These are phyloP conservation scores for Mesoclemmys tuberculata DNA, from an alignment of 2,113 vertebrate species.

Conservation along the genomic window DNA sequence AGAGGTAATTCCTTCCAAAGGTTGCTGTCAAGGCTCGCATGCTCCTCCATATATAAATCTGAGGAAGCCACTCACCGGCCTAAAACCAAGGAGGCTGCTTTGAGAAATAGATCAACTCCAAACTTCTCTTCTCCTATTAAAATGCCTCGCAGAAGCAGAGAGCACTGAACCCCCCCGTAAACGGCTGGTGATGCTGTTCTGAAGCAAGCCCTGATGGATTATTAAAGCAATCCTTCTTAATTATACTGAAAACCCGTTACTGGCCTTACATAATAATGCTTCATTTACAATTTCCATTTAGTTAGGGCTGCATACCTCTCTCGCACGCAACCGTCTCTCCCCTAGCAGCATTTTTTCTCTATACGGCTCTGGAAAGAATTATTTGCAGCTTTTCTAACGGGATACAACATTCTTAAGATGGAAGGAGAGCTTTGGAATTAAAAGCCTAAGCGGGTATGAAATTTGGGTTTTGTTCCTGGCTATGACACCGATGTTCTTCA, in stretches of 20 bases:
- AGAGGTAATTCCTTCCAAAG: conserved; percentile 62
- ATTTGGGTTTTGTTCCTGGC: not conserved
- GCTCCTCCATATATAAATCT: conserved; percentile 23
- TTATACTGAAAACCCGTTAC: conserved; percentile 68
- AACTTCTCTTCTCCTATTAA: conserved; percentile 39
- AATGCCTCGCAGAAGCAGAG: conserved; percentile 42
- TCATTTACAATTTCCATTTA: conserved; percentile 58
- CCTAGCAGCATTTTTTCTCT: not conserved
- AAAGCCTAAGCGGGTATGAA: not conserved
- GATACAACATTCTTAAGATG: not conserved
- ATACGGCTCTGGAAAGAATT: not conserved
- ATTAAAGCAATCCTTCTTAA: conserved; percentile 76
- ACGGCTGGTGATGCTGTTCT: conserved; percentile 41
- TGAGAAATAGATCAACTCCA: conserved; percentile 36
- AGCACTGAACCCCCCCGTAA: conserved; percentile 30
- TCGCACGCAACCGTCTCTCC: not conserved
- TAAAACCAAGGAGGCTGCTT: not conserved
- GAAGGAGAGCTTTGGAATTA: not conserved
- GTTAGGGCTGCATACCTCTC: not conserved
- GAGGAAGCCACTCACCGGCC: not conserved
- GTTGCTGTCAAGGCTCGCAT: conserved; percentile 14
- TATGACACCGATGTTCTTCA: not conserved
- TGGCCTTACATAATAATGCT: conserved; percentile 62
- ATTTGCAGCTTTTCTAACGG: not conserved
- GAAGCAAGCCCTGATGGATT: conserved; percentile 64